These are phyloP conservation scores for Malacoraja senta DNA, from an alignment of 2,797 vertebrate species.

Conservation along the genomic window DNA sequence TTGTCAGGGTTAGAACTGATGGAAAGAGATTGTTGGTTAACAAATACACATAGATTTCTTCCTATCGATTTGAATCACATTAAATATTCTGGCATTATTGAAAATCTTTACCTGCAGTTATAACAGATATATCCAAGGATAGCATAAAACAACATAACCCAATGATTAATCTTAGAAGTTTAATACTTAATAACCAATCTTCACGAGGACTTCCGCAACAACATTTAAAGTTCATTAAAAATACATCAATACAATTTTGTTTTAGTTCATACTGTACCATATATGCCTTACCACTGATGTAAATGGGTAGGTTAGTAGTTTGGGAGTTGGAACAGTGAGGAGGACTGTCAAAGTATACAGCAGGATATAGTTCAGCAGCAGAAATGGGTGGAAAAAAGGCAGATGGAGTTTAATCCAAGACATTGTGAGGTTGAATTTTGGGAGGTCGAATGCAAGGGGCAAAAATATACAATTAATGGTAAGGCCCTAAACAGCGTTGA, in stretches of 20 bases:
- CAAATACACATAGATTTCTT: background rate
- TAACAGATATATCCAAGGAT: background rate
- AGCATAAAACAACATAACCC: background rate
- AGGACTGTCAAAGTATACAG: too few relatives aligned
- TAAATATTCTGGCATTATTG: background rate
- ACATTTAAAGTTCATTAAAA: background rate
- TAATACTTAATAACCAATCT: background rate
- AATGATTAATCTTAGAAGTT: background rate
- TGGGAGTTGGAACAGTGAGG: too few relatives aligned
- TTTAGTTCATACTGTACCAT: too few relatives aligned
- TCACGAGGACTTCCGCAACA: background rate
- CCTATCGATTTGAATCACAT: background rate
- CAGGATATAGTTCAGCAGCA: too few relatives aligned
- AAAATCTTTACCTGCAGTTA: background rate
- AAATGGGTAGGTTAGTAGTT: too few relatives aligned
- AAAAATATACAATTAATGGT: too few relatives aligned
- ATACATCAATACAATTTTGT: background rate
- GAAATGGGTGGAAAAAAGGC: too few relatives aligned
- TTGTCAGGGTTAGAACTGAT: constrained; percentile 61
- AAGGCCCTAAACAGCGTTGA: too few relatives aligned
- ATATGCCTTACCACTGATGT: too few relatives aligned
- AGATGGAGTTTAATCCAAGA: too few relatives aligned
- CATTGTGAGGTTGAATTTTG: too few relatives aligned
- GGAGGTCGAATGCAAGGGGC: too few relatives aligned
- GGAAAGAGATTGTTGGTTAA: background rate